These are phyloP conservation scores for Drosophila neoperkinsi DNA, from an alignment of 2,888 invertebrate species.

Conservation along the genomic window DNA sequence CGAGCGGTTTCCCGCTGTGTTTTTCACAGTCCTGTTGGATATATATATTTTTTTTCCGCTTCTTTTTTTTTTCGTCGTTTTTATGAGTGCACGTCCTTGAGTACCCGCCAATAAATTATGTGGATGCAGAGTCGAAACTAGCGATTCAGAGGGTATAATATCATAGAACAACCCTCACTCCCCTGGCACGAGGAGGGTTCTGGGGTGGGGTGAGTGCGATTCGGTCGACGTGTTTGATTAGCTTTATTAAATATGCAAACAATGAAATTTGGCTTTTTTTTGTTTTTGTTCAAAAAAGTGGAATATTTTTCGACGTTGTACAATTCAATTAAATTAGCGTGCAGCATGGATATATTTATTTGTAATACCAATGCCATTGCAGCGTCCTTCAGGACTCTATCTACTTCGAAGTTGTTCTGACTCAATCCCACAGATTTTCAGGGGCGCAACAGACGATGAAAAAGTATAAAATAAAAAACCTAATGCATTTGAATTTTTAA, in stretches of 20 bases:
- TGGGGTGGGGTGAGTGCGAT: constrained; percentile 29
- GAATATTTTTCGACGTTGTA: constrained; percentile 63
- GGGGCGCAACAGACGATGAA: constrained; percentile 10
- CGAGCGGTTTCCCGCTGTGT: constrained; percentile 77
- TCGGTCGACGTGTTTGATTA: constrained; percentile 72
- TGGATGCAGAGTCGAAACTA: constrained; percentile 50
- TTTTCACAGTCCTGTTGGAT: constrained; percentile 69
- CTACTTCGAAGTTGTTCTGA: constrained; percentile 4
- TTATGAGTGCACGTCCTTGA: constrained; percentile 66
- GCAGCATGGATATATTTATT: constrained; percentile 36
- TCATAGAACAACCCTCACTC: constrained; percentile 71
- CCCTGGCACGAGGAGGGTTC: constrained; percentile 22
- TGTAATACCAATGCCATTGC: constrained; percentile 52
- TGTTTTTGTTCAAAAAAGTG: constrained; percentile 78
- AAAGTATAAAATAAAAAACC: constrained; percentile 15
- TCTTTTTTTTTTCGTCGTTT: constrained; percentile 18
- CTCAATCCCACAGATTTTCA: constrained; percentile 30
- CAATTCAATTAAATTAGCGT: constrained; percentile 69
- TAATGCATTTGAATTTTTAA: constrained; percentile 63
- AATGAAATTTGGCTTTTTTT: constrained; percentile 71
- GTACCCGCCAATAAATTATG: constrained; percentile 70
- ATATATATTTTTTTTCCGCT: constrained; percentile 20
- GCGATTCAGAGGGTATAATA: constrained; percentile 51
- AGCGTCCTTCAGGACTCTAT: constrained; percentile 6
- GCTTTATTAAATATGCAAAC: constrained; percentile 81